Percentiles rank a stretch among this genome's conserved stretches.
These are phyloP conservation scores for Melanotaenia parkinsoni DNA, from an alignment of 2,797 vertebrate species.

Conservation along the genomic window DNA sequence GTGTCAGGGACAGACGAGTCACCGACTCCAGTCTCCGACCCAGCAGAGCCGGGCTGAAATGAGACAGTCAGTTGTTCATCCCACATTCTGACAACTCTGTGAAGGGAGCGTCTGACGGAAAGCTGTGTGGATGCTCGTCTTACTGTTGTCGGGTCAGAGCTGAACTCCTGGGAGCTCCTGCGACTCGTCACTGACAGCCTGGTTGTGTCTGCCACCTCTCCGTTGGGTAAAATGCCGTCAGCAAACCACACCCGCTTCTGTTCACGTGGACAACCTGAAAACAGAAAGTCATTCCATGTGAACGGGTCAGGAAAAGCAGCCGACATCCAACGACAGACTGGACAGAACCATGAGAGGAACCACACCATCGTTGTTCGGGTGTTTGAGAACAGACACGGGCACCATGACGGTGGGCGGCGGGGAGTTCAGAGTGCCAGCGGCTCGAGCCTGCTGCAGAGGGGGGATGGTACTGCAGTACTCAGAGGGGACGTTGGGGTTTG, in stretches of 20 bases:
- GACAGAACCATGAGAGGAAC: background rate
- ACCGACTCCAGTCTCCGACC: conserved; percentile 32
- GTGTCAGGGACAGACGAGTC: conserved; percentile 30
- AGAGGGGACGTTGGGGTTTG: conserved; percentile 86
- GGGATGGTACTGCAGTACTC: conserved; percentile 86
- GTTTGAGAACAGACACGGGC: conserved; percentile 90
- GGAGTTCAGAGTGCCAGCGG: conserved; percentile 82
- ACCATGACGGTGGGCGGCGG: conserved; percentile 87
- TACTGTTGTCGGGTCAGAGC: conserved; percentile 71
- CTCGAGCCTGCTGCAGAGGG: conserved; percentile 86
- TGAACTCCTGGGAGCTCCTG: conserved; percentile 83
- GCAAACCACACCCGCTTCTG: conserved; percentile 96
- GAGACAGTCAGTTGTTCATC: conserved; percentile 3
- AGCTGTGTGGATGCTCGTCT: conserved; percentile 21
- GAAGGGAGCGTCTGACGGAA: no score
- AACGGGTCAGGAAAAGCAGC: background rate
- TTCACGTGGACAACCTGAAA: conserved; percentile 85
- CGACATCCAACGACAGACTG: background rate
- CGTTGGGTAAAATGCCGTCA: conserved; percentile 94
- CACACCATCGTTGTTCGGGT: conserved; percentile 88
- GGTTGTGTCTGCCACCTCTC: conserved; percentile 92
- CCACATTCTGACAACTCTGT: no score
- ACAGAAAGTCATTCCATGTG: conserved; percentile 14
- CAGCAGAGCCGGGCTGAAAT: conserved; percentile 63
- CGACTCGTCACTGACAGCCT: conserved; percentile 85